phyloP scores from a whole-genome alignment of 2,888 invertebrate genomes.

The Tipula lateralis region DNA sequence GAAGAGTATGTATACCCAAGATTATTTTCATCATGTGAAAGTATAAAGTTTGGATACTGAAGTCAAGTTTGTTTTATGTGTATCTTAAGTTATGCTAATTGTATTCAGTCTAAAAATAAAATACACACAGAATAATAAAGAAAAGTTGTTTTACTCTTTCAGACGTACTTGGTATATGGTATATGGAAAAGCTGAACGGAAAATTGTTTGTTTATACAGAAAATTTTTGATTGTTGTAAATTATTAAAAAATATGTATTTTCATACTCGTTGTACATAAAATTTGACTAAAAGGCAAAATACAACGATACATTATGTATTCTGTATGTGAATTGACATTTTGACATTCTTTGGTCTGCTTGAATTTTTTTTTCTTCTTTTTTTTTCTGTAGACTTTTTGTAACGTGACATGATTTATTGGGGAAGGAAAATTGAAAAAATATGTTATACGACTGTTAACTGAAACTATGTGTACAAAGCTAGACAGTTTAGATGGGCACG shows the following conservation, averaged over 20 bases:
- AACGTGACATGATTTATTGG: too few relatives aligned
- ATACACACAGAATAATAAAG: background rate
- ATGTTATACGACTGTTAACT: too few relatives aligned
- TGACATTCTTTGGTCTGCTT: background rate
- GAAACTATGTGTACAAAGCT: too few relatives aligned
- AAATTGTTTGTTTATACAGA: background rate
- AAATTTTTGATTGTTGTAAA: background rate
- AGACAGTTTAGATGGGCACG: too few relatives aligned
- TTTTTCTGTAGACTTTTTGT: too few relatives aligned
- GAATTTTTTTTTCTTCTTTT: background rate
- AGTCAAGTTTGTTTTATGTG: background rate
- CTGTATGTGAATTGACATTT: background rate
- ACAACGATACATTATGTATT: background rate
- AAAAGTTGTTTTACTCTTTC: background rate
- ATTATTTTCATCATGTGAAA: background rate
- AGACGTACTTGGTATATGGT: background rate
- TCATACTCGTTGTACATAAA: background rate
- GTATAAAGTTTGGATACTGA: background rate
- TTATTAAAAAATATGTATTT: background rate
- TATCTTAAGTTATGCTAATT: background rate
- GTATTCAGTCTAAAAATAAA: background rate
- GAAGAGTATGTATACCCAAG: background rate
- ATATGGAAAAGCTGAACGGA: background rate
- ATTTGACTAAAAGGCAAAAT: background rate
- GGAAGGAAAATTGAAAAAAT: too few relatives aligned